Evolutionary conservation across 1,140 invertebrate genomes (phyloP), one percentile per base, ranked within the genome.

Genomic region (Conopomorpha cramerella): DNA sequence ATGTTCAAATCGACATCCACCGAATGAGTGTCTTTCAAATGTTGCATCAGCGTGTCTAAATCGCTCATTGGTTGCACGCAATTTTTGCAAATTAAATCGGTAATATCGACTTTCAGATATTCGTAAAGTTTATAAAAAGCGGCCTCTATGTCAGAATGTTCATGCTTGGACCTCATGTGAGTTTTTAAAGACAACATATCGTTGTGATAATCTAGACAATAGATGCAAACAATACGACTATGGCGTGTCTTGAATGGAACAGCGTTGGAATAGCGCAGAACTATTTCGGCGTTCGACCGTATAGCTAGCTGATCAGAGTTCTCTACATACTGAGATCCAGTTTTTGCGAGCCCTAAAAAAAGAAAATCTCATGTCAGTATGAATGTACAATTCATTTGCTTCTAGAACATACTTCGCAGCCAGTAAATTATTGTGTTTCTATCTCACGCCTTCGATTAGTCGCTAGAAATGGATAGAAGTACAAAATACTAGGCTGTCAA

Each of bases 291-390:
- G 45, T 76, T 76, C 31, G 60, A 57, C 49, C 70, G 54, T 43
- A 72, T 65, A 13, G 70, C 66, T 30, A 59, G 64, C 41, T 65
- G 62, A 54, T 57, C 57, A 39, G 68, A 57, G 45, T 67, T 47
- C 40, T 70, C 58, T 66, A 61, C 70, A 60, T 59, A 59, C 61
- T 56, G 62, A 39, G 41, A 26, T 53, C 58, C 55, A 55, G 28
- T 53, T 26, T 61, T n/a, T n/a, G n/a, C n/a, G n/a, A n/a, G 41
- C 44, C 70, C 70, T 74, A 74, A 68, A 74, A 74, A 70, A 52
- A 63, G 60, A 67, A 70, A 71, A 54, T 67, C 61, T 56, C 50
- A 48, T 47, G 67, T 72, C 64, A 72, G 51, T 68, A 23, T 23
- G n/a, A n/a, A n/a, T n/a, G n/a, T n/a, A n/a, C n/a, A n/a, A n/a